Conservation (phyloP, 92 coral and sea anemone species). For the Epizoanthus scotinus region DNA sequence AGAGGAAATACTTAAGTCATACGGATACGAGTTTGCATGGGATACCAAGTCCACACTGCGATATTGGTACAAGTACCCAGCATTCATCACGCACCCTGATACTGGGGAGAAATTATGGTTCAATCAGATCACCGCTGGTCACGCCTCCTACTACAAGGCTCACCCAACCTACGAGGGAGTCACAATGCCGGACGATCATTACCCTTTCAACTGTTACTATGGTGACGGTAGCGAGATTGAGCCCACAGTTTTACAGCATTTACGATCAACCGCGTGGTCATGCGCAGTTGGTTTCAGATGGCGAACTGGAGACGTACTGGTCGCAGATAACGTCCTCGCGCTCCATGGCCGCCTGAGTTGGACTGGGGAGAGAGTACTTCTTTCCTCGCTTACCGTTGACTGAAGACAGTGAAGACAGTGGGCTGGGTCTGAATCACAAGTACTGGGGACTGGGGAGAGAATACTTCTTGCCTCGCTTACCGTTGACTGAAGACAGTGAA, state of each 20-base stretch:
- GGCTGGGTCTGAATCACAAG: too few relatives aligned
- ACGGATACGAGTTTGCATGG: constrained; percentile 39
- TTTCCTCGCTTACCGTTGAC: constrained; percentile 45
- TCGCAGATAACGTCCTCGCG: constrained; percentile 62
- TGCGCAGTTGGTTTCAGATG: constrained; percentile 80
- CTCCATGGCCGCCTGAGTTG: constrained; percentile 76
- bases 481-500: not conserved
- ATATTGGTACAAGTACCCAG: constrained; percentile 55
- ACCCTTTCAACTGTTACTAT: constrained; percentile 61
- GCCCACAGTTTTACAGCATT: constrained; percentile 72
- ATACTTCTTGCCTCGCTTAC: constrained; percentile 52
- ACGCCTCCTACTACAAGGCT: constrained; percentile 43
- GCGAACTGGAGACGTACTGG: constrained; percentile 63
- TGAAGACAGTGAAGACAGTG: not conserved
- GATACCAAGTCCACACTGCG: constrained; percentile 35
- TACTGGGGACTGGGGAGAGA: constrained; percentile 54
- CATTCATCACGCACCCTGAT: constrained; percentile 50
- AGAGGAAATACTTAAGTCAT: constrained; percentile 24
- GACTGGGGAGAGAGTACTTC: constrained; percentile 62
- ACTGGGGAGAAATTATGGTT: constrained; percentile 64
- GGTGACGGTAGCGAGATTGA: constrained; percentile 79
- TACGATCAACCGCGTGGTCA: constrained; percentile 69
- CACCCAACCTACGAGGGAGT: constrained; percentile 45
- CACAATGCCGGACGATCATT: constrained; percentile 46
- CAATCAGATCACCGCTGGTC: constrained; percentile 58